Percentiles rank a stretch among this genome's conserved stretches.
Conservation (phyloP, 2,888 invertebrate genomes). For the Amblyteles armatorius region DNA sequence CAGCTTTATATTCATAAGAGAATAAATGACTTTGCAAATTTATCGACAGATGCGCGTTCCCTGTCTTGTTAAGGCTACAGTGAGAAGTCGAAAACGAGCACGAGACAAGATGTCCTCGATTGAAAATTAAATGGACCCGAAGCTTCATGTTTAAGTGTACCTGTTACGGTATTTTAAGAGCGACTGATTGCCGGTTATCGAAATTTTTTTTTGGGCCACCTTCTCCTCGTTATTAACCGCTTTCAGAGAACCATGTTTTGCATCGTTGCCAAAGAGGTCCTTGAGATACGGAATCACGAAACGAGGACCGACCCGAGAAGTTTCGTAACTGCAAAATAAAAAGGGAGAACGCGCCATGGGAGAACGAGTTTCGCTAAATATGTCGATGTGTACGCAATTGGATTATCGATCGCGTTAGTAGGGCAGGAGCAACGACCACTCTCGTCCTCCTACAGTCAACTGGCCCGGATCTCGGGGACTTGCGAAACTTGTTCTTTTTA, state of each 20-base stretch:
- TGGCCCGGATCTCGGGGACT: constrained; percentile 27
- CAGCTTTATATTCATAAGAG: no score
- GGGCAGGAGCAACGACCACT: constrained; percentile 45
- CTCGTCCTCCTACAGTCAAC: constrained; percentile 10
- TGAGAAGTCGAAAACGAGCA: background rate
- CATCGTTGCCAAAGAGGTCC: constrained; percentile 50
- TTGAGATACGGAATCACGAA: constrained; percentile 50
- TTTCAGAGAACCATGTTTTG: constrained; percentile 33
- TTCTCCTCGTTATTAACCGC: background rate
- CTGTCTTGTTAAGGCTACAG: background rate
- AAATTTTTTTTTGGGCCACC: constrained; percentile 45
- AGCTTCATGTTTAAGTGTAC: background rate
- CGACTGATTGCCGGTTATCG: background rate
- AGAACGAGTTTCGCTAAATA: constrained; percentile 2
- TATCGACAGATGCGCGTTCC: no score
- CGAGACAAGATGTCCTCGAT: background rate
- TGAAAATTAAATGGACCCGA: background rate
- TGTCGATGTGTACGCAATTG: background rate
- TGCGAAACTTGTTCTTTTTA: constrained; percentile 25
- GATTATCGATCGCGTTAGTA: constrained; percentile 12
- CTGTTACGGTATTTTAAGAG: background rate
- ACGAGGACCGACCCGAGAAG: constrained; percentile 2
- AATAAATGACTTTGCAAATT: no score
- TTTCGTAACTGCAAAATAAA: constrained; percentile 58
- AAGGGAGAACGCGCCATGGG: background rate